These are phyloP conservation scores for Morone chrysops DNA, from an alignment of 2,113 vertebrate species.

Conservation along the genomic window DNA sequence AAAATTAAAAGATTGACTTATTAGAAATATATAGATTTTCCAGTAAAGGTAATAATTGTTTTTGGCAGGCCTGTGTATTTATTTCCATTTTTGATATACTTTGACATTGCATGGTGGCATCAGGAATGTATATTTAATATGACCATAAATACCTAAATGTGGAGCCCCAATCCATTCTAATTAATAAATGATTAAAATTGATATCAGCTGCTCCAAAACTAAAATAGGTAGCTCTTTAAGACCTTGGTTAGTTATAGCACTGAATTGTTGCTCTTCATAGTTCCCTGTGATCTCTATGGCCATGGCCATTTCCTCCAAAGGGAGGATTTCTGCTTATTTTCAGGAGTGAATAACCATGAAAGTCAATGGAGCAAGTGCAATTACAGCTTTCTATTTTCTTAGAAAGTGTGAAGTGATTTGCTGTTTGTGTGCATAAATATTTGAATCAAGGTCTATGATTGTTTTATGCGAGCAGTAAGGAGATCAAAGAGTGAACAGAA, in stretches of 20 bases:
- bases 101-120: background rate
- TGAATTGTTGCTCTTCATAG: constrained; percentile 24
- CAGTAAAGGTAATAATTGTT: background rate
- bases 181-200: background rate
- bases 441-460: constrained; percentile 75
- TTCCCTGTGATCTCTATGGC: constrained; percentile 49
- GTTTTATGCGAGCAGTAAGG: constrained; percentile 57
- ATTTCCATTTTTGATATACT: background rate
- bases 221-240: background rate
- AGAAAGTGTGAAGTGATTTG: constrained; percentile 60
- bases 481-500: constrained; percentile 71
- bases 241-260: background rate
- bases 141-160: background rate
- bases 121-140: background rate
- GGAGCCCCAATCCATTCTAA: background rate
- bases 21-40: background rate
- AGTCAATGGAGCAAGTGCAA: constrained; percentile 68
- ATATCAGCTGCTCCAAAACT: background rate
- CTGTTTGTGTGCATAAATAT: constrained; percentile 69
- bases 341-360: constrained; percentile 68
- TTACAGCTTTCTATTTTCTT: constrained; percentile 60
- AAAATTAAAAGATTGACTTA: too few relatives aligned
- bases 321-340: constrained; percentile 66
- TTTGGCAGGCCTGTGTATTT: background rate
- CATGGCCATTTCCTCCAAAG: constrained; percentile 50